Percentiles rank a stretch among this genome's conserved stretches.
Conservation (phyloP, 2,888 invertebrate genomes). For the Phasia obesa region DNA sequence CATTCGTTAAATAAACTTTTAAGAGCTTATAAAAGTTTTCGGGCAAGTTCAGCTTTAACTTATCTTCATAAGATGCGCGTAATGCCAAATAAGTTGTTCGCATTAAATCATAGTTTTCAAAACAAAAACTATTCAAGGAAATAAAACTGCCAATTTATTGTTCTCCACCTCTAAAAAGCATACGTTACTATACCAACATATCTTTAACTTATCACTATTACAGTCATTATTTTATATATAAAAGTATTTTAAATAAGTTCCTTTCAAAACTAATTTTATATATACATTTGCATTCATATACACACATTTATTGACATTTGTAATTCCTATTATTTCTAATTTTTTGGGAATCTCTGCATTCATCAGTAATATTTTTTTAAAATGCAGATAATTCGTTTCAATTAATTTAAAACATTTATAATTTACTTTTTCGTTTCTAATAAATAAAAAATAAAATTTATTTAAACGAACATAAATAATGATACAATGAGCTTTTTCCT, state of each 20-base stretch:
- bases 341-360: constrained; percentile 14
- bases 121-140: too few species aligned
- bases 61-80: too few species aligned
- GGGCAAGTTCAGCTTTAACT: too few species aligned
- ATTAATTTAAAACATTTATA: constrained; percentile 59
- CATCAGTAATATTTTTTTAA: constrained; percentile 34
- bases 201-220: not conserved
- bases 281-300: not conserved
- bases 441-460: constrained; percentile 3
- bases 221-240: constrained; percentile 5
- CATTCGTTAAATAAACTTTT: too few species aligned
- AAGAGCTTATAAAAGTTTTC: too few species aligned
- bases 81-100: too few species aligned
- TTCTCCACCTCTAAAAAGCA: too few species aligned
- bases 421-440: constrained; percentile 40
- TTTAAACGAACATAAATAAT: constrained; percentile 48
- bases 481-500: constrained; percentile 54
- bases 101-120: too few species aligned
- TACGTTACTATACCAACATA: constrained; percentile 14
- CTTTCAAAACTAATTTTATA: constrained; percentile 22
- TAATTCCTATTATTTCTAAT: constrained; percentile 41
- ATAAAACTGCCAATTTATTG: too few species aligned
- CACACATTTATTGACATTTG: too few species aligned
- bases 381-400: constrained; percentile 46
- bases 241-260: constrained; percentile 44